phyloP scores from a whole-genome alignment of 92 coral and sea anemone species.

The Epizoanthus ramosus region DNA sequence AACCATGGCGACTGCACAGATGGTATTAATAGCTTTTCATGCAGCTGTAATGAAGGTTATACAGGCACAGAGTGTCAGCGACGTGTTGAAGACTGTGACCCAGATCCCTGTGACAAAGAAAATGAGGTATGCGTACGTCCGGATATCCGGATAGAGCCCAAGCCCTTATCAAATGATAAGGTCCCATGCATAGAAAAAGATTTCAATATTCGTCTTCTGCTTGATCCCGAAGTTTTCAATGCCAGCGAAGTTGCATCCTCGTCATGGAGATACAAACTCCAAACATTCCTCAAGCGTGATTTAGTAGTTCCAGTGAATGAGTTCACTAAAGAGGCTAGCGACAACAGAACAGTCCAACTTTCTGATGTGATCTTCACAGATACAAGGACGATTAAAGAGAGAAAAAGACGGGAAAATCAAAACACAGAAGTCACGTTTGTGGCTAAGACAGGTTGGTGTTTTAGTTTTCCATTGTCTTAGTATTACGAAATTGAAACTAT shows the following conservation, averaged over 20 bases:
- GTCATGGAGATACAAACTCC: constrained; percentile 56
- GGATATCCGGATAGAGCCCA: not conserved
- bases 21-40: constrained; percentile 66
- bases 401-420: not conserved
- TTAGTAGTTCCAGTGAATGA: constrained; percentile 29
- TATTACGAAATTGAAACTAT: too few species aligned
- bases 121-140: constrained; percentile 59
- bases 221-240: constrained; percentile 34
- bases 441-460: not conserved
- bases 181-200: constrained; percentile 34
- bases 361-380: constrained; percentile 31
- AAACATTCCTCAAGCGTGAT: constrained; percentile 14
- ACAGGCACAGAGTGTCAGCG: constrained; percentile 75
- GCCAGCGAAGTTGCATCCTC: constrained; percentile 31
- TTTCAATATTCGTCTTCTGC: constrained; percentile 40
- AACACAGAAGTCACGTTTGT: constrained; percentile 32
- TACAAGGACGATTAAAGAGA: not conserved
- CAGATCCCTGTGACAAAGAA: constrained; percentile 40
- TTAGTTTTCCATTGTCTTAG: too few species aligned
- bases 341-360: not conserved
- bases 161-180: not conserved
- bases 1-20: constrained; percentile 63
- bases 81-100: constrained; percentile 52
- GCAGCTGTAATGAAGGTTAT: constrained; percentile 76
- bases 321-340: constrained; percentile 21